Percentiles rank a stretch among this genome's conserved stretches.
These are phyloP conservation scores for Triplophysa siluroides DNA, from an alignment of 2,113 vertebrate species.

Conservation along the genomic window DNA sequence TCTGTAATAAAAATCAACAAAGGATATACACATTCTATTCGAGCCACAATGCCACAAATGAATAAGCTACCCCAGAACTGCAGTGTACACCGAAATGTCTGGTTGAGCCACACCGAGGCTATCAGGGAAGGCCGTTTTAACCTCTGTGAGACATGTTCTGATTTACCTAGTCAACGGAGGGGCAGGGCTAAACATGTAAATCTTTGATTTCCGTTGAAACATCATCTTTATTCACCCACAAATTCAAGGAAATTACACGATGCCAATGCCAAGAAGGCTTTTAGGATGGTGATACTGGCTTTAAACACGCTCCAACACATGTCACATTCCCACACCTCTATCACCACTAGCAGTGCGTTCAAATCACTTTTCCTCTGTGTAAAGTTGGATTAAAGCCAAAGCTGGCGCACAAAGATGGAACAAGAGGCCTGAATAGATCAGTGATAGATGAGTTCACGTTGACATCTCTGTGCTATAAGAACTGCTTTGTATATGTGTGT, in stretches of 20 bases:
- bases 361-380: conserved; percentile 23
- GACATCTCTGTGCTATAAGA: conserved; percentile 12
- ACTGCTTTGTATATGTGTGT: conserved; percentile 18
- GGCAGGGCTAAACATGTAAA: background rate
- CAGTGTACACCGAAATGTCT: too few species aligned
- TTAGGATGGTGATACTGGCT: background rate
- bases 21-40: background rate
- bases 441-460: conserved; percentile 31
- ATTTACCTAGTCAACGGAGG: background rate
- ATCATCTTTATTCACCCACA: background rate
- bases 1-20: background rate
- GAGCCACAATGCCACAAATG: too few species aligned
- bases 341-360: conserved; percentile 23
- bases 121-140: background rate
- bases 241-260: background rate
- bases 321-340: background rate
- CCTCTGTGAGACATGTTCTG: background rate
- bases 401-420: background rate
- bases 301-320: background rate
- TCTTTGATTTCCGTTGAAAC: background rate
- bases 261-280: background rate
- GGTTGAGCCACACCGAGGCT: background rate
- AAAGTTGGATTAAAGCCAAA: conserved; percentile 9
- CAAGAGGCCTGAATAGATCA: conserved; percentile 1
- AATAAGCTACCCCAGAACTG: background rate